phyloP scores from a whole-genome alignment of 2,888 invertebrate species.

The Deilephila porcellus region DNA sequence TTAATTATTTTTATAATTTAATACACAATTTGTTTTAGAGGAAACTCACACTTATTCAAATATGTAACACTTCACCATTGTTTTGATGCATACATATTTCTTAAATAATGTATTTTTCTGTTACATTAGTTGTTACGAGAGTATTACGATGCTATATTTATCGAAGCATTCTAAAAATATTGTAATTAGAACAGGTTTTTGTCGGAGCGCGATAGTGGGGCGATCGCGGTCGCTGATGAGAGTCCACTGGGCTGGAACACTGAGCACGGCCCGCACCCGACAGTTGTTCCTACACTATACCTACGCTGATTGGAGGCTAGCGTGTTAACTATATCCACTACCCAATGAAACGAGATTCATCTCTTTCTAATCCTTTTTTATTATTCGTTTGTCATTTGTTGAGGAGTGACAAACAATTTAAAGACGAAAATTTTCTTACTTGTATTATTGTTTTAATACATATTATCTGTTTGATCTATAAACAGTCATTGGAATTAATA shows the following conservation, averaged over 20 bases:
- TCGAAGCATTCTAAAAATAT: constrained; percentile 36
- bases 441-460: too few species aligned
- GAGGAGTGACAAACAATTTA: neutral
- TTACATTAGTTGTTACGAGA: neutral
- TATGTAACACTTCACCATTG: constrained; percentile 10
- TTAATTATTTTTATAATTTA: constrained; percentile 3
- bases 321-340: constrained; percentile 19
- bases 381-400: neutral
- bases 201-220: constrained; percentile 56
- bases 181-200: constrained; percentile 45
- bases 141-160: neutral
- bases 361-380: constrained; percentile 20
- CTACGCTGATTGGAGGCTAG: constrained; percentile 23
- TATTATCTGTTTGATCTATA: too few species aligned
- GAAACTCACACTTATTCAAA: neutral
- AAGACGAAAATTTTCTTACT: neutral
- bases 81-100: neutral
- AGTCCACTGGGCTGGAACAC: constrained; percentile 77
- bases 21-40: neutral
- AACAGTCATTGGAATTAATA: too few species aligned
- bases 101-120: neutral
- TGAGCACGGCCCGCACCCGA: constrained; percentile 70
- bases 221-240: constrained; percentile 68
- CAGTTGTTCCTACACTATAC: constrained; percentile 29
- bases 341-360: constrained; percentile 19